These are phyloP conservation scores for Phenacoccus solenopsis DNA, from an alignment of 1,140 invertebrate genomes.

Conservation along the genomic window DNA sequence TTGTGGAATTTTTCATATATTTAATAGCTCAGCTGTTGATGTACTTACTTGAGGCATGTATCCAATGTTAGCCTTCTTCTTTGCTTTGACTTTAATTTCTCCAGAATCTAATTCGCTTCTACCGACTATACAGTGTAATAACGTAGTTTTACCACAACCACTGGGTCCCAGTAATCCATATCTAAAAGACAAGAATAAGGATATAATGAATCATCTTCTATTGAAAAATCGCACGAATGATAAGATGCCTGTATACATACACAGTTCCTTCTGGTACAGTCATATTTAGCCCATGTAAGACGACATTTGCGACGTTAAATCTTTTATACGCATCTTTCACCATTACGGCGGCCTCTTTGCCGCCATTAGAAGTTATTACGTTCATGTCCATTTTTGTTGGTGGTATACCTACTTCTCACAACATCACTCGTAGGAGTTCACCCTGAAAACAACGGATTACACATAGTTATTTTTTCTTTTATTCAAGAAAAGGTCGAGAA, in stretches of 20 bases:
- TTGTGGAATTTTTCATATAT: no score
- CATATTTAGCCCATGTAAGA: slow-evolving; percentile 29
- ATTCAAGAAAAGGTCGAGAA: no score
- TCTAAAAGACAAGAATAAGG: slow-evolving; percentile 37
- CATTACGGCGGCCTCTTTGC: slow-evolving; percentile 20
- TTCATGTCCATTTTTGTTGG: slow-evolving; percentile 9
- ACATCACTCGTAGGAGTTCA: no score
- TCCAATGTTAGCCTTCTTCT: slow-evolving; percentile 57
- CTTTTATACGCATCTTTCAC: slow-evolving; percentile 27
- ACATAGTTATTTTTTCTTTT: no score
- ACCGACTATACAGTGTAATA: slow-evolving; percentile 72
- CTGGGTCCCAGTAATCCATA: slow-evolving; percentile 76
- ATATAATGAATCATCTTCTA: no score
- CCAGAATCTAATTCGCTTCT: slow-evolving; percentile 58
- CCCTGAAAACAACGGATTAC: no score
- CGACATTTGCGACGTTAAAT: slow-evolving; percentile 23
- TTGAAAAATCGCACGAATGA: neutral
- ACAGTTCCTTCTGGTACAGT: slow-evolving; percentile 28
- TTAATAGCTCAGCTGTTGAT: no score
- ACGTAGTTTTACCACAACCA: slow-evolving; percentile 68
- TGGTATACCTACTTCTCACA: no score
- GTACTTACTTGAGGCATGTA: slow-evolving; percentile 65
- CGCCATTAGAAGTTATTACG: slow-evolving; percentile 1
- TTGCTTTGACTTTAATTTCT: slow-evolving; percentile 66
- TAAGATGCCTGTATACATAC: slow-evolving; percentile 23